Conservation (phyloP, 2,113 vertebrate genomes). For the Sigmodon hispidus region DNA sequence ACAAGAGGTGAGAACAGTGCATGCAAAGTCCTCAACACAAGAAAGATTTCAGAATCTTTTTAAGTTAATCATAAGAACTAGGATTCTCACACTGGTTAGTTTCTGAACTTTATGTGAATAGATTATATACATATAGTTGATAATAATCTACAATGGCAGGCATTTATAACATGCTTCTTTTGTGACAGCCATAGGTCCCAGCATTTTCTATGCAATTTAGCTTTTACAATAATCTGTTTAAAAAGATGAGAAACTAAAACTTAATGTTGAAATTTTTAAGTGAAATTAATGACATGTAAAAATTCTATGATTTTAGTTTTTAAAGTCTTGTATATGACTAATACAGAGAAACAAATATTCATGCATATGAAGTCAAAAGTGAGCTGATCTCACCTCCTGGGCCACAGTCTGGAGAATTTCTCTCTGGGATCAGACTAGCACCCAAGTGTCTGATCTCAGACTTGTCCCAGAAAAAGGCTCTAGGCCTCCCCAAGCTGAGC, state of each 20-base stretch:
- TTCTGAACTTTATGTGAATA: neutral
- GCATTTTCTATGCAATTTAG: neutral
- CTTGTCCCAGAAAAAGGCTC: no score
- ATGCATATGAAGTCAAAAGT: no score
- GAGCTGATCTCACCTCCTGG: no score
- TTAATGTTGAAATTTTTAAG: neutral
- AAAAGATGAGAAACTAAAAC: neutral
- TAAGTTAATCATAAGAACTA: neutral
- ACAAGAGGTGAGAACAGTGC: neutral
- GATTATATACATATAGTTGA: neutral
- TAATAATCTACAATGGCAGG: neutral
- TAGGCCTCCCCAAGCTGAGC: no score
- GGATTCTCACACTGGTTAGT: neutral
- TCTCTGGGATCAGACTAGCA: no score
- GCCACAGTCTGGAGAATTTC: no score
- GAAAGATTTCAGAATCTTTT: neutral
- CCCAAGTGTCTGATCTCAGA: no score
- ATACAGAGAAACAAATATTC: neutral
- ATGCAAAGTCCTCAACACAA: neutral
- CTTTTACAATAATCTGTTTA: neutral
- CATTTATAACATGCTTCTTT: neutral
- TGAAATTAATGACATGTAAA: neutral
- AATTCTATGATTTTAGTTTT: neutral
- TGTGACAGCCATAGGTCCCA: neutral
- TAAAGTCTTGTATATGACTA: neutral